Evolutionary conservation across 2,888 invertebrate species (phyloP).

Genomic region (Chrysomela aeneicollis): DNA sequence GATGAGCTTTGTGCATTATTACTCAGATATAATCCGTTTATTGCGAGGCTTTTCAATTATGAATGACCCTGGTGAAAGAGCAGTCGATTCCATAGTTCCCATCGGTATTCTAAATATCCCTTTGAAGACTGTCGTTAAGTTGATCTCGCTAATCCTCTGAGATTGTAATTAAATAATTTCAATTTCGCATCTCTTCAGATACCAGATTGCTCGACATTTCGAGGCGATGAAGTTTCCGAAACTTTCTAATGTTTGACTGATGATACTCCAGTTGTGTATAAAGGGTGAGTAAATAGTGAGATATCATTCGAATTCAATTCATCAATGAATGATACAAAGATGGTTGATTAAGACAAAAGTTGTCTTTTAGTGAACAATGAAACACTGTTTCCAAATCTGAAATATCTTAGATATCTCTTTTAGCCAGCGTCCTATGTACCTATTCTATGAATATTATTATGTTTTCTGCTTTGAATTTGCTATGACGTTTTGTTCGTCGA

Average conservation of each 20-base stretch:
- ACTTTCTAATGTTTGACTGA: conserved; percentile 41
- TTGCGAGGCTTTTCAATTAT: conserved; percentile 19
- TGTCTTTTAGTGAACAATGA: too few relatives aligned
- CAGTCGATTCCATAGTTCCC: conserved; percentile 28
- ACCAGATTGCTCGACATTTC: conserved; percentile 47
- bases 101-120: conserved; percentile 39
- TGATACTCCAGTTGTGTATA: conserved; percentile 31
- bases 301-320: too few relatives aligned
- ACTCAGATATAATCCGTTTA: conserved; percentile 23
- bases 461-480: too few relatives aligned
- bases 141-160: conserved; percentile 53
- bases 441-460: too few relatives aligned
- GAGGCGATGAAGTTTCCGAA: conserved; percentile 40
- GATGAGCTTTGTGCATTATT: conserved; percentile 21
- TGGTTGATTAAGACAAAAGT: too few relatives aligned
- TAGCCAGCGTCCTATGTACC: too few relatives aligned
- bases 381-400: too few relatives aligned
- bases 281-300: not conserved
- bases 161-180: conserved; percentile 58
- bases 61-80: conserved; percentile 26
- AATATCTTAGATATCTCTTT: too few relatives aligned
- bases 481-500: too few relatives aligned
- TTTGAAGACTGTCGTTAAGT: conserved; percentile 53
- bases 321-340: too few relatives aligned
- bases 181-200: conserved; percentile 51